Evolutionary conservation across 1,140 invertebrate species (phyloP), one percentile per base, ranked within the genome.

Genomic region (Limonius californicus): DNA sequence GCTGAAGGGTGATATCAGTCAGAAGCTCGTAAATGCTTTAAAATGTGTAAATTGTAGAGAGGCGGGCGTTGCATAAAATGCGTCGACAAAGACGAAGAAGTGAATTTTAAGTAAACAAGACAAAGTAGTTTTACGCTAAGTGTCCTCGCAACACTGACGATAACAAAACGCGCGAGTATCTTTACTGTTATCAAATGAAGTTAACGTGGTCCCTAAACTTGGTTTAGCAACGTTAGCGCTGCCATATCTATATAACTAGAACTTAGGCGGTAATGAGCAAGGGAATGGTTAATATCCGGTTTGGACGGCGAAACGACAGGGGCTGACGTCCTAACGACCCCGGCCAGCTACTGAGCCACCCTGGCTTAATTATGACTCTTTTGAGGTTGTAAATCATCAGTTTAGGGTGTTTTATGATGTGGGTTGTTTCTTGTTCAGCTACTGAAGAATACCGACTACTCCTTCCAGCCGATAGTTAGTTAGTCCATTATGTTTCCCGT

Each of bases 381-480:
- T 59, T 43, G 55, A 58, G 61, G 56, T 63, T 63, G 53, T 63
- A 63, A 63, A 63, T 63, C 61, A 63, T 63, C 56, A 62, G 42
- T 62, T 56, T 56, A 57, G 60, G 60, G 12, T 56, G 54, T 57
- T 56, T 62, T 57, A 62, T 62, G 60, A 62, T 62, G 60, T 62
- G 60, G 60, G 60, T 55, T 53, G 42, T 18, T 61, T 56, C n/a
- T n/a, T n/a, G n/a, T n/a, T n/a, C n/a, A 56, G 15, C 43, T 15
- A 18, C 16, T 8, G 43, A 45, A 45, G 43, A 45, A 45, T n/a
- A 45, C 43, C 43, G 43, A 45, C n/a, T 6, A 6, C 43, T 4
- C 43, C 43, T 45, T 45, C n/a, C n/a, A n/a, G n/a, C n/a, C n/a
- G n/a, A n/a, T n/a, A n/a, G n/a, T n/a, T n/a, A n/a, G n/a, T n/a